Conservation (phyloP, 1,140 invertebrate species). For the Pachyrhynchus sulphureomaculatus region DNA sequence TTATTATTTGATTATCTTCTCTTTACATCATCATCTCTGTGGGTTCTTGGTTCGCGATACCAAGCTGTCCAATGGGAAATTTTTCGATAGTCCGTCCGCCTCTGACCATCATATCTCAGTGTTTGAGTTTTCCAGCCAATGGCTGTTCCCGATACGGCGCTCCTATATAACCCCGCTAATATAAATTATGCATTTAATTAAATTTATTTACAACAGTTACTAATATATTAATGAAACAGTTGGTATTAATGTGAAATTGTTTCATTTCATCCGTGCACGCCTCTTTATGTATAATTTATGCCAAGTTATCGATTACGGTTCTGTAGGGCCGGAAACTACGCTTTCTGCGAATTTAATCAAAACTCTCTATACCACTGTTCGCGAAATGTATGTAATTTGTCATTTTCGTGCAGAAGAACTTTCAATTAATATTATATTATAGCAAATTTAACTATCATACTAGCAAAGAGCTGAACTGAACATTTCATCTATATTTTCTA, state of each 20-base stretch:
- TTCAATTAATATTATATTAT: too few species aligned
- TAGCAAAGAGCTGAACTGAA: too few species aligned
- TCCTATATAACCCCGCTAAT: background rate
- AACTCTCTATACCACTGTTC: slow-evolving; percentile 14
- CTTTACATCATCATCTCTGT: too few species aligned
- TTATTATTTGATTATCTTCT: too few species aligned
- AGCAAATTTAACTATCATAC: too few species aligned
- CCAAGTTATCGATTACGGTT: slow-evolving; percentile 30
- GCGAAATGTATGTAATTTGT: slow-evolving; percentile 21
- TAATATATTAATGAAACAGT: slow-evolving; percentile 45
- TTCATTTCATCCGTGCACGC: slow-evolving; percentile 35
- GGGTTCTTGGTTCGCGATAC: too few species aligned
- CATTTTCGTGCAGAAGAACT: slow-evolving; percentile 1
- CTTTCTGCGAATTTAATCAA: slow-evolving; percentile 25
- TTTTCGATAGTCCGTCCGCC: too few species aligned
- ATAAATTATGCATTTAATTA: slow-evolving; percentile 44
- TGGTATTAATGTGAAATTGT: slow-evolving; percentile 43
- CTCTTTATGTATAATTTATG: slow-evolving; percentile 37
- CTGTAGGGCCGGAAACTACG: background rate
- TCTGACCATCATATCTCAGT: slow-evolving; percentile 34
- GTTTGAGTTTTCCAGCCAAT: slow-evolving; percentile 9
- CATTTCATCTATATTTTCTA: too few species aligned
- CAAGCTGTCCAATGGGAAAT: too few species aligned
- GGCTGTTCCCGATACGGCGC: background rate
- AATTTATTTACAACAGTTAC: slow-evolving; percentile 43